Percentiles rank a stretch among this genome's conserved stretches.
Conservation (phyloP, 2,797 vertebrate genomes). For the Mormyrus proboscirostris region DNA sequence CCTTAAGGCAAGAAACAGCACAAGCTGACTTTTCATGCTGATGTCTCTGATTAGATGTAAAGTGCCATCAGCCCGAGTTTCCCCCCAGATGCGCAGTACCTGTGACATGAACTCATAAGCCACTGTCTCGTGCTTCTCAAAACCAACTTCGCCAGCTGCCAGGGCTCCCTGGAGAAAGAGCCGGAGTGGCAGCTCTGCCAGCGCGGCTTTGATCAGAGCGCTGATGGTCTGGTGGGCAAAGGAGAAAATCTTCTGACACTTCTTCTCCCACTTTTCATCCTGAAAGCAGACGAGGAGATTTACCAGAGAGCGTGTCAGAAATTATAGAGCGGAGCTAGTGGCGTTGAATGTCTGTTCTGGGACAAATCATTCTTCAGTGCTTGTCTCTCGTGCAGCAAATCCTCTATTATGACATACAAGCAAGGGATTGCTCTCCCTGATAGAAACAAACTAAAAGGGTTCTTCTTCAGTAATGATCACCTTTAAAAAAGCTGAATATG, state of each 20-base stretch:
- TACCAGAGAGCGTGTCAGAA: background rate
- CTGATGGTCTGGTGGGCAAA: conserved; percentile 98
- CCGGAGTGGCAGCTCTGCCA: conserved; percentile 86
- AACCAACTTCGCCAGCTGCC: conserved; percentile 90
- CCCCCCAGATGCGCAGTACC: conserved; percentile 54
- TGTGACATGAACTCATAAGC: conserved; percentile 99
- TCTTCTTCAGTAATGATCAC: background rate
- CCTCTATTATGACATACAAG: background rate
- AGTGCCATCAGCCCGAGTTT: background rate
- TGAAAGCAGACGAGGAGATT: conserved; percentile 37
- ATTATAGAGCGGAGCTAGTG: background rate
- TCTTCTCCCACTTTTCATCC: conserved; percentile 99
- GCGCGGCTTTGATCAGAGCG: conserved; percentile 91
- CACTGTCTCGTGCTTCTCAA: conserved; percentile 96
- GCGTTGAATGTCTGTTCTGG: background rate
- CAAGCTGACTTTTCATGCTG: background rate
- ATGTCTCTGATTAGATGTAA: background rate
- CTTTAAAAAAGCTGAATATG: background rate
- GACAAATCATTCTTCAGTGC: background rate
- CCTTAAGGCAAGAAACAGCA: conserved; percentile 54
- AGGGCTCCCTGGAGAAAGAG: conserved; percentile 95
- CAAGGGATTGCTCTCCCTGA: background rate
- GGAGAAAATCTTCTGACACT: conserved; percentile 98
- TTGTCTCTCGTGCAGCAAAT: background rate
- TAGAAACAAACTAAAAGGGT: background rate